A percentile compares a stretch with the other conserved stretches of the same genome.
phyloP scores from a whole-genome alignment of 1,140 invertebrate species.

The Plectus sambesii region DNA sequence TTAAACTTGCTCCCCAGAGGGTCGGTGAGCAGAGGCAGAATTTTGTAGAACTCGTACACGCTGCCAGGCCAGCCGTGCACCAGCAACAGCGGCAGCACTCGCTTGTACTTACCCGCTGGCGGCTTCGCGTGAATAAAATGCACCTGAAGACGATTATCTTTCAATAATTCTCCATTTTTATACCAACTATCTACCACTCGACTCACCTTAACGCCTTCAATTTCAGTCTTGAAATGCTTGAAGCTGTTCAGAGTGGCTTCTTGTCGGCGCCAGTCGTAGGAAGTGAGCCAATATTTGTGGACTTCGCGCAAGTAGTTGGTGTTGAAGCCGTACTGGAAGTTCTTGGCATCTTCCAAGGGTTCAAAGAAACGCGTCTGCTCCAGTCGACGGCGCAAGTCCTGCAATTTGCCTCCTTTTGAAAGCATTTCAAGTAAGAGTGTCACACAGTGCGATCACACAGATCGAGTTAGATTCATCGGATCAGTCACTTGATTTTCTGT shows the following conservation, averaged over 20 bases:
- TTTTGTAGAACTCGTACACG: slow-evolving; percentile 68
- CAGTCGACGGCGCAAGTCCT: slow-evolving; percentile 55
- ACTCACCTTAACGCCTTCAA: slow-evolving; percentile 61
- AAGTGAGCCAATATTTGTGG: slow-evolving; percentile 61
- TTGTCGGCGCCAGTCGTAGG: slow-evolving; percentile 62
- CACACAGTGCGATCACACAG: too few relatives aligned
- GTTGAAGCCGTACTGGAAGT: slow-evolving; percentile 68
- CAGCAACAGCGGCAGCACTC: too few relatives aligned
- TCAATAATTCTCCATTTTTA: background rate
- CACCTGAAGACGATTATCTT: slow-evolving; percentile 22
- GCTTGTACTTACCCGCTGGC: slow-evolving; percentile 30
- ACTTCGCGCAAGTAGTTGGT: slow-evolving; percentile 57
- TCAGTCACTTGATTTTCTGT: too few relatives aligned
- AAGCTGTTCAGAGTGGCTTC: slow-evolving; percentile 59
- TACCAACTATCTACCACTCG: too few relatives aligned
- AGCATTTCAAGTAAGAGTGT: too few relatives aligned
- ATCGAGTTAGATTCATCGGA: too few relatives aligned
- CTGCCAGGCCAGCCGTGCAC: slow-evolving; percentile 83
- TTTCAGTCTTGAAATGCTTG: slow-evolving; percentile 58
- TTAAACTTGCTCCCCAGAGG: slow-evolving; percentile 40
- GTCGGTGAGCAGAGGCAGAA: slow-evolving; percentile 59
- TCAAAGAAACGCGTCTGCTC: slow-evolving; percentile 51
- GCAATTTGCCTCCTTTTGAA: slow-evolving; percentile 1
- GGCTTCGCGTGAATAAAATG: slow-evolving; percentile 36
- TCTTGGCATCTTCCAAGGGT: slow-evolving; percentile 56